phyloP scores from a whole-genome alignment of 2,888 invertebrate genomes.

The Crocallis elinguaria region DNA sequence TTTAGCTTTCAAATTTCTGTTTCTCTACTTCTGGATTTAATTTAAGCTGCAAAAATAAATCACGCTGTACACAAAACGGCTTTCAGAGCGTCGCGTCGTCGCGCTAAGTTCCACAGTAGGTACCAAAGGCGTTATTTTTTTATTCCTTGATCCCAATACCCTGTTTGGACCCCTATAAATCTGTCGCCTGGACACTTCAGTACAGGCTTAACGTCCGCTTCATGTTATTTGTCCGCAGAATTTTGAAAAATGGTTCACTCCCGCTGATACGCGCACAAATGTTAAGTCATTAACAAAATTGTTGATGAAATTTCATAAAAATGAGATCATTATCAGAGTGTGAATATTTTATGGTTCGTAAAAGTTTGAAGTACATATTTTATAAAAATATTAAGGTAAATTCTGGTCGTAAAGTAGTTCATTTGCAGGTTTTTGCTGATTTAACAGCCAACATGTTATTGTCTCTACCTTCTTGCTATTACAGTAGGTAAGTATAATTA shows the following conservation, averaged over 20 bases:
- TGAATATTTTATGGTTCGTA: constrained; percentile 8
- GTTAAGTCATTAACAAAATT: not conserved
- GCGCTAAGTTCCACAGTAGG: constrained; percentile 59
- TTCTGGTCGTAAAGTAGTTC: not conserved
- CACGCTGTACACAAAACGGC: constrained; percentile 53
- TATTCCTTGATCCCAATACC: constrained; percentile 49
- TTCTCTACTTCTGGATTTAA: constrained; percentile 6
- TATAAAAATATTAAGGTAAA: too few relatives aligned
- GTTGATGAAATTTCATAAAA: constrained; percentile 4
- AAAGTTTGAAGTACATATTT: too few relatives aligned
- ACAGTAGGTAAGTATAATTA: too few relatives aligned
- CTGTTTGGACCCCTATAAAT: constrained; percentile 68
- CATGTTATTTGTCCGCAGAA: constrained; percentile 13
- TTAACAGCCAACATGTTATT: too few relatives aligned
- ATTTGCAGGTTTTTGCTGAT: too few relatives aligned
- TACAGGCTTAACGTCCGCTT: constrained; percentile 40
- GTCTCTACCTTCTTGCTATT: not conserved
- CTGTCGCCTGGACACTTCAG: constrained; percentile 61
- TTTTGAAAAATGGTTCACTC: constrained; percentile 15
- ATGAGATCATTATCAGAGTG: constrained; percentile 6
- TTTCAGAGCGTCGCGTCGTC: constrained; percentile 56
- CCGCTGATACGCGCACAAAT: constrained; percentile 9
- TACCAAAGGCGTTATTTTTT: constrained; percentile 57
- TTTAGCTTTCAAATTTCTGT: not conserved
- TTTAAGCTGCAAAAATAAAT: constrained; percentile 44